Evolutionary conservation across 53 echinoderm and acorn worm species (phyloP).

Genomic region (Stichopus horrens): DNA sequence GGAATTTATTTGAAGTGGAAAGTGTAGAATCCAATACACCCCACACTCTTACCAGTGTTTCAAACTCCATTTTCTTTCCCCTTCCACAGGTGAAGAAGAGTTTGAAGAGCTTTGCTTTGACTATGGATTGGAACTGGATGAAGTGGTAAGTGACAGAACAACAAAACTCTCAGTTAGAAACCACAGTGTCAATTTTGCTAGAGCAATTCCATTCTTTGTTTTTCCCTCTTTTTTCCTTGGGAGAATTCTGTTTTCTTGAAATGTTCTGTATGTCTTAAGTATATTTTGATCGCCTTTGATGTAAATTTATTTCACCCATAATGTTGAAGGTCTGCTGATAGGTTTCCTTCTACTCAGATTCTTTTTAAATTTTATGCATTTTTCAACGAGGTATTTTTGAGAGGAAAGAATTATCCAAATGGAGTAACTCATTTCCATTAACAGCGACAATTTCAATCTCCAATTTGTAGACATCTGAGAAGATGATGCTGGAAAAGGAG

Average conservation of each 20-base stretch:
- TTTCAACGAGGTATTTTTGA: background rate
- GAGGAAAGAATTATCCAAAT: background rate
- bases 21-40: too few species aligned
- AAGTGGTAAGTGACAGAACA: constrained; percentile 77
- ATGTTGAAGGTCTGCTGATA: too few species aligned
- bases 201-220: too few species aligned
- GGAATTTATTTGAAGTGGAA: too few species aligned
- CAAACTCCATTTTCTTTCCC: constrained; percentile 35
- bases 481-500: constrained; percentile 81
- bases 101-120: constrained; percentile 98
- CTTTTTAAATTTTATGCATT: too few species aligned
- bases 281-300: too few species aligned
- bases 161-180: background rate
- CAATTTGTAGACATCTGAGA: constrained; percentile 78
- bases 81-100: constrained; percentile 89
- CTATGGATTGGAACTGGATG: constrained; percentile 95
- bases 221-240: too few species aligned
- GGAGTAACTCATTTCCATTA: background rate
- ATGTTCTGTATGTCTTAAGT: too few species aligned
- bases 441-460: background rate
- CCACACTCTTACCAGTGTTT: background rate
- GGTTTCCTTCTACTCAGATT: too few species aligned
- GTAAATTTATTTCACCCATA: too few species aligned
- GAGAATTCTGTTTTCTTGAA: too few species aligned
- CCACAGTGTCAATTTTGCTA: too few species aligned